A percentile compares a stretch with the other conserved stretches of the same genome.
Evolutionary conservation across 2,797 vertebrate species (phyloP).

Genomic region (Lutjanus campechanus): DNA sequence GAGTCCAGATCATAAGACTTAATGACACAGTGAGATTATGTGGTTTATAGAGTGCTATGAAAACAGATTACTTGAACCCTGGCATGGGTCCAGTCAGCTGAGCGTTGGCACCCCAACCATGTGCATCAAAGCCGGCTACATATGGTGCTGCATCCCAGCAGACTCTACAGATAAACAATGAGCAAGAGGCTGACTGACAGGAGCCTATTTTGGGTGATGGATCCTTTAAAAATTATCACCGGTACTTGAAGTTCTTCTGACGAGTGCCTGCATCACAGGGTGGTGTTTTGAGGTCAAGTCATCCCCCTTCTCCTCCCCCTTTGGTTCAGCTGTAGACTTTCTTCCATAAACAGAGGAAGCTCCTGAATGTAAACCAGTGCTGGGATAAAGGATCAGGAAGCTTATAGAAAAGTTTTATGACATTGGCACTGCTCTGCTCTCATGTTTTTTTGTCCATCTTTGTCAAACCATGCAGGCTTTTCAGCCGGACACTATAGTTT

Average conservation of each 20-base stretch:
- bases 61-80: slow-evolving; percentile 68
- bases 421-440: background rate
- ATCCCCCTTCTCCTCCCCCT: background rate
- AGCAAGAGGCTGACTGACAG: slow-evolving; percentile 23
- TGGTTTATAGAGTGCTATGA: slow-evolving; percentile 59
- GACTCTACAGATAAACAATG: background rate
- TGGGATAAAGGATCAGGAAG: slow-evolving; percentile 36
- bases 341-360: slow-evolving; percentile 72
- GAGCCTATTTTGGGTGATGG: slow-evolving; percentile 39
- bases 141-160: slow-evolving; percentile 3
- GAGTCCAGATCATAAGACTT: slow-evolving; percentile 43
- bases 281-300: slow-evolving; percentile 56
- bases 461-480: background rate
- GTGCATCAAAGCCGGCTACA: slow-evolving; percentile 34
- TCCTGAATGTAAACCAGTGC: slow-evolving; percentile 63
- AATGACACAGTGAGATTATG: slow-evolving; percentile 58
- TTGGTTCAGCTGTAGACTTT: slow-evolving; percentile 40
- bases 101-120: slow-evolving; percentile 33
- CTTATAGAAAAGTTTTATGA: slow-evolving; percentile 17
- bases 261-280: slow-evolving; percentile 27
- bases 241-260: slow-evolving; percentile 41
- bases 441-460: background rate
- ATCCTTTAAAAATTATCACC: slow-evolving; percentile 49
- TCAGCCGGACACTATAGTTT: slow-evolving; percentile 21
- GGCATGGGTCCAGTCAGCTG: slow-evolving; percentile 53